Base-by-base conservation (phyloP, 37 sponge, comb jelly and placozoan genomes). In the Hormiphora californensis region DNA sequence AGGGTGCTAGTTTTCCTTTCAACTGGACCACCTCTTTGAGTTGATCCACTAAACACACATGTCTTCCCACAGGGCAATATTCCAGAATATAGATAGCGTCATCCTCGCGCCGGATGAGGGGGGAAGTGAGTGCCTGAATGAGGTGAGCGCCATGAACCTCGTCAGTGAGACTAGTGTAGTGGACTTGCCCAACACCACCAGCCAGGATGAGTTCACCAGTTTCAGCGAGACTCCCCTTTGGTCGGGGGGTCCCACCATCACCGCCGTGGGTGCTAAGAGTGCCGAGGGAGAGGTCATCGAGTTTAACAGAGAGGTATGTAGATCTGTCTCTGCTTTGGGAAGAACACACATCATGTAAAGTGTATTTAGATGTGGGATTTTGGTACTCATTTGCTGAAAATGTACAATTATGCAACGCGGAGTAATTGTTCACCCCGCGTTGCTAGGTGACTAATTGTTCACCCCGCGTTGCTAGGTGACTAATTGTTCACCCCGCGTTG, bases 211-310 rank as follows among this genome's bases (percentile, higher is more conserved):
- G 11, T 65, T 65, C 37, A 65, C 67, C 37, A 65, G 67, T 39
- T 65, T 65, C 36, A 65, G 67, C 37, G 67, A 65, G 67, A 65
- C 38, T 19, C 67, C 67, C 37, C 67, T 65, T 17, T 65, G 67
- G 67, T 65, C 67, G 37, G 67, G 67, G 9, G 67, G 67, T 3
- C 67, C 67, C 36, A 65, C 67, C 37, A 65, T 65, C 67, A 65
- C 67, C 1, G 67, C 67, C 28, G 34, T 65, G 1, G 67, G 67
- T 7, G 67, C 67, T 31, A 65, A 65, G 67, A 65, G 67, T 65
- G 67, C 67, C 15, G 67, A 65, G 67, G 67, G 67, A 7, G 67
- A 65, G 67, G 17, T 65, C 1, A 27, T 65, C 34, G 67, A 65
- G 38, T 65, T 65, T 17, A 65, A 65, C 37, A 25, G 67, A 31